phyloP scores from a whole-genome alignment of 1,140 invertebrate genomes.

The Elymnias hypermnestra region DNA sequence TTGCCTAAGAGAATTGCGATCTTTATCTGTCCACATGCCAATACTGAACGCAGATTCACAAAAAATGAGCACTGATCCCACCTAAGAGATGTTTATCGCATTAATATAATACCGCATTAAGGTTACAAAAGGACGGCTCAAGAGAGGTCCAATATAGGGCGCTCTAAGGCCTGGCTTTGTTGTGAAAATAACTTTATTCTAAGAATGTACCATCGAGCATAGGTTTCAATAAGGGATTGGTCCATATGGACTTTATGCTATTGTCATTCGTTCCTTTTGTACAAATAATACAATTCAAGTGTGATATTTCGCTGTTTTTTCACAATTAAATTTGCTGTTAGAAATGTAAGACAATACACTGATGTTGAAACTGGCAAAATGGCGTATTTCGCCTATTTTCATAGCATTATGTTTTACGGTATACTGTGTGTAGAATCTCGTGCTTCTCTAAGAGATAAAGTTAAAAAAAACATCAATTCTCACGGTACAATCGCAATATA shows the following conservation, averaged over 20 bases:
- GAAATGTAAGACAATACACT: too few relatives aligned
- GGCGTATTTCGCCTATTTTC: too few relatives aligned
- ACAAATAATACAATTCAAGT: constrained; percentile 47
- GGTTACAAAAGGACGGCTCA: constrained; percentile 69
- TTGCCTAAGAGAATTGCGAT: too few relatives aligned
- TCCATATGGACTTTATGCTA: constrained; percentile 47
- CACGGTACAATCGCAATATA: too few relatives aligned
- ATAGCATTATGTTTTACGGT: too few relatives aligned
- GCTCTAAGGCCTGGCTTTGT: constrained; percentile 62
- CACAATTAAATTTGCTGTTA: too few relatives aligned
- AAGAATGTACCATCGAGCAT: constrained; percentile 45
- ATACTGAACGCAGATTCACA: constrained; percentile 51
- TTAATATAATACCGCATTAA: constrained; percentile 73
- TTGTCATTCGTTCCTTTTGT: constrained; percentile 56
- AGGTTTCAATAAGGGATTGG: constrained; percentile 63
- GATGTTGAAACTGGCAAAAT: too few relatives aligned
- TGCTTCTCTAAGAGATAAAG: too few relatives aligned
- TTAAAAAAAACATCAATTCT: too few relatives aligned
- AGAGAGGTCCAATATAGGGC: constrained; percentile 69
- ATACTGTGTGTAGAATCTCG: too few relatives aligned
- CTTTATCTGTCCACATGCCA: constrained; percentile 34
- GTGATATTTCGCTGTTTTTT: constrained; percentile 14
- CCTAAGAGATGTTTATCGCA: constrained; percentile 70
- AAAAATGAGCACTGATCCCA: constrained; percentile 58
- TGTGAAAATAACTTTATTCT: constrained; percentile 72